A percentile compares a stretch with the other conserved stretches of the same genome.
Conservation (phyloP, 2,797 vertebrate species). For the Onychomys leucogaster region DNA sequence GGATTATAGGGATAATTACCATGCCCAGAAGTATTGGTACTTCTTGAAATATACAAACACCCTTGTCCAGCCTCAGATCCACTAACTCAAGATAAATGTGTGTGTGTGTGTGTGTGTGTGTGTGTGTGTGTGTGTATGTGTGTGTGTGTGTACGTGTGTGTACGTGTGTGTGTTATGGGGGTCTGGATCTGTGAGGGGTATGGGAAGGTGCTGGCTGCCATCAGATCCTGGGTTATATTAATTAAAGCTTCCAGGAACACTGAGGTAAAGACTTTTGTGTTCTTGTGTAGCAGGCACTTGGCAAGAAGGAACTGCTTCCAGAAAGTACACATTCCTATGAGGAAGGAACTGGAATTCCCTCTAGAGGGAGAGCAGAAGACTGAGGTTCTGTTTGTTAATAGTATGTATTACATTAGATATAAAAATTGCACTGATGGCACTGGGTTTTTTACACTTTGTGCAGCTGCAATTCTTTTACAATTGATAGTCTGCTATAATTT, state of each 20-base stretch:
- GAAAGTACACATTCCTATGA: background rate
- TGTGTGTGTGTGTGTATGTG: background rate
- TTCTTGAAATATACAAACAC: conserved; percentile 26
- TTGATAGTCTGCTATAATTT: conserved; percentile 9
- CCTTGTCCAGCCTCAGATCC: background rate
- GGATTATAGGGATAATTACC: no score
- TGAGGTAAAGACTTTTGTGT: background rate
- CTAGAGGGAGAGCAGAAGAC: conserved; percentile 7
- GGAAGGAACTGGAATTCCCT: background rate
- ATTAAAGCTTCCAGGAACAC: background rate
- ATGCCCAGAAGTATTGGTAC: background rate
- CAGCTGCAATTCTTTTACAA: background rate
- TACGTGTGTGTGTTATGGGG: background rate
- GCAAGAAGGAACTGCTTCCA: background rate
- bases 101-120: no score
- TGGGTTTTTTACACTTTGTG: background rate
- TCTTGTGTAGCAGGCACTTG: background rate
- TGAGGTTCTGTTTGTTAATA: background rate
- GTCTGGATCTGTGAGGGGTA: background rate
- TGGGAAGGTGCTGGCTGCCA: background rate
- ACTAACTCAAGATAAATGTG: background rate
- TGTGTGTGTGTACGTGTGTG: background rate
- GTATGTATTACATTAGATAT: background rate
- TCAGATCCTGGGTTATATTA: background rate
- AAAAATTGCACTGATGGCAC: background rate